phyloP scores from a whole-genome alignment of 2,113 vertebrate species.

The Cryptotis parvus region DNA sequence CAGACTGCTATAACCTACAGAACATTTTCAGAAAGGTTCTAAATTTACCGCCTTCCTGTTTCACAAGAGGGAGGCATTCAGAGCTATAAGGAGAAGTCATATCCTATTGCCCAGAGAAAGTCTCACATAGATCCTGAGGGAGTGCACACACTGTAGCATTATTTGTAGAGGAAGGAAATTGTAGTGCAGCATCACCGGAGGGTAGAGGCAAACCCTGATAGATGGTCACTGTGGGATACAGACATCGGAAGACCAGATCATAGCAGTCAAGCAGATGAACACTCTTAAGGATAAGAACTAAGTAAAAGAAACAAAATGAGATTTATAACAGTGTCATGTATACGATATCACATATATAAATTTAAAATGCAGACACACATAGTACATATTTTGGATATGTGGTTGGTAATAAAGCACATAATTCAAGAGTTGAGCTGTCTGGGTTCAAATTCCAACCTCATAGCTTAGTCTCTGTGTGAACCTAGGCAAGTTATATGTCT shows the following conservation, averaged over 20 bases:
- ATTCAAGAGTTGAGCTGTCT: background rate
- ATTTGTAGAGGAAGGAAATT: slow-evolving; percentile 63
- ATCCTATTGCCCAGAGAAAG: slow-evolving; percentile 31
- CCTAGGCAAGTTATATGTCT: slow-evolving; percentile 30
- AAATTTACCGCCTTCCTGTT: slow-evolving; percentile 50
- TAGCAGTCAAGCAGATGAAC: background rate
- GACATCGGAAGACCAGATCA: background rate
- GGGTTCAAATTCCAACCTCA: background rate
- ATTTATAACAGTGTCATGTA: background rate
- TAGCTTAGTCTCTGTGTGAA: background rate
- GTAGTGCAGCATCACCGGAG: background rate
- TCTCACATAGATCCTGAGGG: slow-evolving; percentile 34
- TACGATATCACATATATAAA: background rate
- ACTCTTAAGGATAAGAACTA: slow-evolving; percentile 34
- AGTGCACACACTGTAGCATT: slow-evolving; percentile 23
- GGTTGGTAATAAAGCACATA: background rate
- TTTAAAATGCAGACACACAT: background rate
- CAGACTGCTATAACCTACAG: background rate
- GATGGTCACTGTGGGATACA: slow-evolving; percentile 5
- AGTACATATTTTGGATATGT: background rate
- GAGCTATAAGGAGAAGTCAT: slow-evolving; percentile 38
- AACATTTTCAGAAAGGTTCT: slow-evolving; percentile 31
- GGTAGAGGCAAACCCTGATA: slow-evolving; percentile 11
- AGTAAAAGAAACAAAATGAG: background rate
- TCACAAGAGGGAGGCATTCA: slow-evolving; percentile 19